Evolutionary conservation across 2,113 vertebrate species (phyloP).

Genomic region (Takifugu flavidus): DNA sequence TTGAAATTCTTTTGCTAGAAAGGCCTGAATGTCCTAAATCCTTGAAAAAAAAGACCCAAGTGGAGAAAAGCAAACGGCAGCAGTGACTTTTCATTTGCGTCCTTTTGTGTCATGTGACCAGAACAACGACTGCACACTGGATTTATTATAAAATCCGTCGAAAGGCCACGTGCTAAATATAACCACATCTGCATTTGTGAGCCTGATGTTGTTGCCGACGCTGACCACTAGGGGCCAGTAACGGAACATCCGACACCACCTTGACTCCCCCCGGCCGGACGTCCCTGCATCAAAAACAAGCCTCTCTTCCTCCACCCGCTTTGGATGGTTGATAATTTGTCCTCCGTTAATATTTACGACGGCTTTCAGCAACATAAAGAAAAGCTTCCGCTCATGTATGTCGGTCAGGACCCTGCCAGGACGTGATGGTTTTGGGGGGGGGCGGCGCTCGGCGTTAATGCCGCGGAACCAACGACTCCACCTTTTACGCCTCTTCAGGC

Average conservation of each 20-base stretch:
- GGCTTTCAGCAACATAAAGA: slow-evolving; percentile 7
- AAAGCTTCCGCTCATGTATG: slow-evolving; percentile 12
- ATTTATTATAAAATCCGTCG: too few species aligned
- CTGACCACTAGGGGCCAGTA: slow-evolving; percentile 68
- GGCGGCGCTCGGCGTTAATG: slow-evolving; percentile 30
- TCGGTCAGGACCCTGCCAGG: slow-evolving; percentile 1
- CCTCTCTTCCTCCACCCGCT: slow-evolving; percentile 28
- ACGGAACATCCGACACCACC: slow-evolving; percentile 32
- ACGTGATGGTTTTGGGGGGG: slow-evolving; percentile 4
- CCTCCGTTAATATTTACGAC: slow-evolving; percentile 35
- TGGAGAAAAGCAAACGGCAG: too few species aligned
- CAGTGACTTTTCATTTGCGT: too few species aligned
- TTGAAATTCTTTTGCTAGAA: too few species aligned
- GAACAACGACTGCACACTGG: too few species aligned
- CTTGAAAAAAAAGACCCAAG: too few species aligned
- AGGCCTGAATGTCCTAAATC: too few species aligned
- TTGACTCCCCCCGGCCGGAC: neutral
- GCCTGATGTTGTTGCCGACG: slow-evolving; percentile 11
- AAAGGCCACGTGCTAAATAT: too few species aligned
- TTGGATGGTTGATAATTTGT: slow-evolving; percentile 28
- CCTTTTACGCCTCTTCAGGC: slow-evolving; percentile 50
- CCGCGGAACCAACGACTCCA: slow-evolving; percentile 49
- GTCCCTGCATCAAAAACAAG: slow-evolving; percentile 13
- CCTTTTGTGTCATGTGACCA: too few species aligned
- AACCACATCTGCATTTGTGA: slow-evolving; percentile 3